Conservation (phyloP, 1,140 invertebrate genomes). For the Brachionus rotundiformis region DNA sequence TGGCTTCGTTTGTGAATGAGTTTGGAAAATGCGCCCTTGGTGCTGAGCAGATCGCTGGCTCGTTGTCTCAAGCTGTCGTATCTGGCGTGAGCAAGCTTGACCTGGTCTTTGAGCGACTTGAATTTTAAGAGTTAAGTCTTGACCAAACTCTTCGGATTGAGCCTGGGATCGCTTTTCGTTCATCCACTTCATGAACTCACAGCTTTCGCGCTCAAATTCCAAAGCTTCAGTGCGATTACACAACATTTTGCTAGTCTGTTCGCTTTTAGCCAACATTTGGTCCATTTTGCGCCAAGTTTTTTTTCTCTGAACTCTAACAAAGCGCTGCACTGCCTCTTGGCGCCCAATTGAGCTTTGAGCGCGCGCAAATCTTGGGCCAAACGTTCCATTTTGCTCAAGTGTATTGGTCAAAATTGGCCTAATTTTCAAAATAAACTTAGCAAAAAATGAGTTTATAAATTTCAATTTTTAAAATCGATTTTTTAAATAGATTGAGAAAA, state of each 20-base stretch:
- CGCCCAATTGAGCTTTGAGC: background rate
- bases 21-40: background rate
- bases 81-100: background rate
- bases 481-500: too few species aligned
- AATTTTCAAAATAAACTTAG: too few species aligned
- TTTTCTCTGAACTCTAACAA: background rate
- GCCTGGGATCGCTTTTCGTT: background rate
- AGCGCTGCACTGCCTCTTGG: background rate
- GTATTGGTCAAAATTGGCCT: constrained; percentile 15
- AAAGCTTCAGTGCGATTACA: background rate
- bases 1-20: constrained; percentile 6
- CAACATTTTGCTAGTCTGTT: background rate
- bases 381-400: constrained; percentile 2
- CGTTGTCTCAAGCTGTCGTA: background rate
- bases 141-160: background rate
- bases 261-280: background rate
- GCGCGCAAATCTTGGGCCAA: constrained; percentile 19
- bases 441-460: too few species aligned
- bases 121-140: background rate
- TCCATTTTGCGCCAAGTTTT: too few species aligned
- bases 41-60: background rate
- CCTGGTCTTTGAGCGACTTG: background rate
- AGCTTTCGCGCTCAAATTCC: too few species aligned
- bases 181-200: background rate
- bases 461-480: too few species aligned